Percentiles rank a stretch among this genome's conserved stretches.
Conservation (phyloP, 1,140 invertebrate genomes). For the Hylyphantes graminicola region DNA sequence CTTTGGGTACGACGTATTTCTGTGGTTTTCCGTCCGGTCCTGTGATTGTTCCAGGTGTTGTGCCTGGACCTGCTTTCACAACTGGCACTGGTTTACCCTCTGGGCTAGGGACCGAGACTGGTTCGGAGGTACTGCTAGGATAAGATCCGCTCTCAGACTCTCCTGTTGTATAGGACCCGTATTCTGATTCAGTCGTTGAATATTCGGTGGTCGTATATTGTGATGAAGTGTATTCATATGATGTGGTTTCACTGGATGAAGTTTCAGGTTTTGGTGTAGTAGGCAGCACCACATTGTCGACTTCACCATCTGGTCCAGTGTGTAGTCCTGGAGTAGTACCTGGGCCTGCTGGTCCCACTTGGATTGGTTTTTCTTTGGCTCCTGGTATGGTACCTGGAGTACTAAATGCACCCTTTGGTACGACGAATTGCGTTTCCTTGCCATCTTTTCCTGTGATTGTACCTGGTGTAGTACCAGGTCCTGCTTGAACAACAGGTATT, state of each 20-base stretch:
- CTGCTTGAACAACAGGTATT: background rate
- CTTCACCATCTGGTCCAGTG: background rate
- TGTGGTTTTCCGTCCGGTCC: slow-evolving; percentile 11
- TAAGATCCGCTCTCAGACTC: background rate
- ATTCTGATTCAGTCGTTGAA: too few relatives aligned
- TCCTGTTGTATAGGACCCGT: too few relatives aligned
- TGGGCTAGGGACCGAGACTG: background rate
- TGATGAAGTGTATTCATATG: too few relatives aligned
- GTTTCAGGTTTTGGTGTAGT: background rate
- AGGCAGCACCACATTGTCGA: background rate
- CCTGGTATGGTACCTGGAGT: slow-evolving; percentile 11
- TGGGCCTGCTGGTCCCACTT: slow-evolving; percentile 11
- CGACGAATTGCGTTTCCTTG: background rate
- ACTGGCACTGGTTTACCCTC: background rate
- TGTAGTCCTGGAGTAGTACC: slow-evolving; percentile 18
- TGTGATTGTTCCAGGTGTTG: slow-evolving; percentile 16
- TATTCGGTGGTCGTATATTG: too few relatives aligned
- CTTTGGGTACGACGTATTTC: background rate
- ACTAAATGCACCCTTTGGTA: background rate
- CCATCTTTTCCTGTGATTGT: slow-evolving; percentile 4
- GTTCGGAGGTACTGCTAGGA: background rate
- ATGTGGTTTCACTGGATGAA: background rate
- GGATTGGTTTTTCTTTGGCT: slow-evolving; percentile 6
- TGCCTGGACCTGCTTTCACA: slow-evolving; percentile 19
- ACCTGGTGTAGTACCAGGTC: slow-evolving; percentile 21